Percentiles rank a stretch among this genome's conserved stretches.
Evolutionary conservation across 2,797 vertebrate species (phyloP).

Genomic region (Pseudochromis fuscus): DNA sequence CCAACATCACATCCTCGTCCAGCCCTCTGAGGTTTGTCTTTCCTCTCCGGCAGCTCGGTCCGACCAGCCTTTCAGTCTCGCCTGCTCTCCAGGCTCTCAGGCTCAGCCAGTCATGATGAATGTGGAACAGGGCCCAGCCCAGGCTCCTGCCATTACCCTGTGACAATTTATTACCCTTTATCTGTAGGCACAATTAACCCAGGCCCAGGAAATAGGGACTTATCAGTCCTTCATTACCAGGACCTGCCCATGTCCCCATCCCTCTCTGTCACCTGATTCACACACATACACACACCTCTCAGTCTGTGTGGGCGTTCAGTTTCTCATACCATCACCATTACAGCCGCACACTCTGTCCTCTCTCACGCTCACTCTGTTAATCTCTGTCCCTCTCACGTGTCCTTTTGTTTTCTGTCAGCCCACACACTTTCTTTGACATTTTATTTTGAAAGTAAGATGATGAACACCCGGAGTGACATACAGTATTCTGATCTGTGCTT

Average conservation of each 20-base stretch:
- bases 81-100: constrained; percentile 52
- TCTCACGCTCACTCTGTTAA: constrained; percentile 13
- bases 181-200: constrained; percentile 89
- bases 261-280: constrained; percentile 78
- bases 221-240: constrained; percentile 86
- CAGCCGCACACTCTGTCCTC: constrained; percentile 19
- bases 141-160: constrained; percentile 81
- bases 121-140: constrained; percentile 80
- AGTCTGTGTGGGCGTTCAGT: constrained; percentile 39
- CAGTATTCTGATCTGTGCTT: constrained; percentile 11
- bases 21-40: constrained; percentile 30
- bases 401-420: constrained; percentile 48
- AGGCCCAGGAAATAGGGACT: constrained; percentile 82
- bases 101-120: constrained; percentile 81
- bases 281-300: constrained; percentile 24
- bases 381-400: constrained; percentile 31
- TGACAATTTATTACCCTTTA: constrained; percentile 89
- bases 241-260: constrained; percentile 82
- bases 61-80: constrained; percentile 42
- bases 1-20: constrained; percentile 27
- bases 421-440: constrained; percentile 28
- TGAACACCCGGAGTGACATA: constrained; percentile 3
- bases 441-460: constrained; percentile 23
- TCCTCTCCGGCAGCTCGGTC: constrained; percentile 29
- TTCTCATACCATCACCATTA: constrained; percentile 37